phyloP scores from a whole-genome alignment of 2,113 vertebrate genomes.

The Ondatra zibethicus region DNA sequence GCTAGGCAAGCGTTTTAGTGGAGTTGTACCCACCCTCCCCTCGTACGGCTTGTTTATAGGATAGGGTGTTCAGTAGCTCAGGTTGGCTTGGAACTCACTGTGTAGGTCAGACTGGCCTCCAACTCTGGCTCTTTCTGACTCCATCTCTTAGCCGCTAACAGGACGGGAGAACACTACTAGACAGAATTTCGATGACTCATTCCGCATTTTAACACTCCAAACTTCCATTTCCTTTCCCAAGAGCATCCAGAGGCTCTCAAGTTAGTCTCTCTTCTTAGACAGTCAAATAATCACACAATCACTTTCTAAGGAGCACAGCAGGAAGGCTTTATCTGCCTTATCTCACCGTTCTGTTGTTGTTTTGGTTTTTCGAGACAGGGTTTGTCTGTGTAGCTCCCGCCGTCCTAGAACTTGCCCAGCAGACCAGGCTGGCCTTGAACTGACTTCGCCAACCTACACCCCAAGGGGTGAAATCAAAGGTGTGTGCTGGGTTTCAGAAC shows the following conservation, averaged over 20 bases:
- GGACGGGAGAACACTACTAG: no score
- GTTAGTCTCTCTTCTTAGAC: slow-evolving; percentile 3
- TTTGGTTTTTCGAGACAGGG: not conserved
- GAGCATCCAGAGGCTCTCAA: not conserved
- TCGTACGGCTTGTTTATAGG: not conserved
- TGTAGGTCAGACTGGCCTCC: not conserved
- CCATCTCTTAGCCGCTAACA: not conserved
- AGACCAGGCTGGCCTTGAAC: not conserved
- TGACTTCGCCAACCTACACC: no score
- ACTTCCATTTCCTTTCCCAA: slow-evolving; percentile 43
- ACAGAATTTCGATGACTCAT: not conserved
- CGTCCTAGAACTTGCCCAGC: not conserved
- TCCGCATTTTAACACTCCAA: not conserved
- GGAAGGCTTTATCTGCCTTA: not conserved
- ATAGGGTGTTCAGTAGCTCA: not conserved
- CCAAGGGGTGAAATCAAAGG: not conserved
- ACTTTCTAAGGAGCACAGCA: slow-evolving; percentile 8
- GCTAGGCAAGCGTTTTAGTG: not conserved
- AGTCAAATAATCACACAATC: not conserved
- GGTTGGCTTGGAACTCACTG: not conserved
- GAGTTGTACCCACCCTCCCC: not conserved
- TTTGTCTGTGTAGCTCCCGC: not conserved
- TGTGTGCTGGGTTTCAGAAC: not conserved
- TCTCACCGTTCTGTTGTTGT: not conserved
- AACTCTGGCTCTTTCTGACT: not conserved